A percentile compares a stretch with the other conserved stretches of the same genome.
phyloP scores from a whole-genome alignment of 1,140 invertebrate genomes.

The Meteorus sp. region DNA sequence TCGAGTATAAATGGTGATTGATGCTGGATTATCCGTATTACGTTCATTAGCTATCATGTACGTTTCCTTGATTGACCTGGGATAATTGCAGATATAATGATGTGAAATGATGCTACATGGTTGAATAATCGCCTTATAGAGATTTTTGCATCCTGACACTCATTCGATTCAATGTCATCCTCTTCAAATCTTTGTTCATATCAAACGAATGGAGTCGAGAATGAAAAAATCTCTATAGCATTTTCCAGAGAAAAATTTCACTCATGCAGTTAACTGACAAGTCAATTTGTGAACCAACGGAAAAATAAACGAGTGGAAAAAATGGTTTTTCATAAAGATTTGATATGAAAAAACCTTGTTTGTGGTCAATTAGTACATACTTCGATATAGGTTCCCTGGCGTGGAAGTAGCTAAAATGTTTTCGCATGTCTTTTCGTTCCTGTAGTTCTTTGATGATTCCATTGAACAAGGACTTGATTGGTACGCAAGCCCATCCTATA shows the following conservation, averaged over 20 bases:
- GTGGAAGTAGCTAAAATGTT: conserved; percentile 34
- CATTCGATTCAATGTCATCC: too few relatives aligned
- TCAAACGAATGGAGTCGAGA: too few relatives aligned
- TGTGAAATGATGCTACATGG: too few relatives aligned
- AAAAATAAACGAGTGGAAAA: too few relatives aligned
- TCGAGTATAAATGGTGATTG: conserved; percentile 38
- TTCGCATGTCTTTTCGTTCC: conserved; percentile 37
- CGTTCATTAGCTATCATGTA: conserved; percentile 33
- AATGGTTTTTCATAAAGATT: background rate
- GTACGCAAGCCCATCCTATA: conserved; percentile 33
- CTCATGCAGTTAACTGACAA: too few relatives aligned
- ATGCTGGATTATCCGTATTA: conserved; percentile 21
- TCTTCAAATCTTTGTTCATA: too few relatives aligned
- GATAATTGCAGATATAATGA: too few relatives aligned
- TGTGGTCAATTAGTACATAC: conserved; percentile 28
- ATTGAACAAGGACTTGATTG: conserved; percentile 41
- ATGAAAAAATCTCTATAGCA: too few relatives aligned
- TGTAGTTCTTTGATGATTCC: conserved; percentile 41
- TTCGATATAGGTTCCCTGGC: conserved; percentile 42
- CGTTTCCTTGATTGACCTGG: conserved; percentile 39
- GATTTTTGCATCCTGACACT: too few relatives aligned
- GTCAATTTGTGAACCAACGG: too few relatives aligned
- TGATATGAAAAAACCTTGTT: background rate
- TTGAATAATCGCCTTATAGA: too few relatives aligned
- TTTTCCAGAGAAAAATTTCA: too few relatives aligned